phyloP scores from a whole-genome alignment of 2,113 vertebrate species.

The Callaeas wilsoni region DNA sequence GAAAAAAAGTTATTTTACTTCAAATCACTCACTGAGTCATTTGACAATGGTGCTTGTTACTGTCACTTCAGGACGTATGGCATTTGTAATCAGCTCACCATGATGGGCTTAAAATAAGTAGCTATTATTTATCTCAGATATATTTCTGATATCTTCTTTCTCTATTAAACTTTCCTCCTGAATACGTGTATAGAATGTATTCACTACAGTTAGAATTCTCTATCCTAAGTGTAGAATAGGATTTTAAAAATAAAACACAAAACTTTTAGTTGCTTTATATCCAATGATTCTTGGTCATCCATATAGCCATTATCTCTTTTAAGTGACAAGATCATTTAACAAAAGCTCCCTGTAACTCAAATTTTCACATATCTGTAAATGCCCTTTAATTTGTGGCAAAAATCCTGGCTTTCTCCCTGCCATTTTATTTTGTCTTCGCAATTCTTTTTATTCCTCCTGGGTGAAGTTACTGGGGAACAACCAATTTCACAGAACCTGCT shows the following conservation, averaged over 20 bases:
- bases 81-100: neutral
- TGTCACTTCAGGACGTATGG: neutral
- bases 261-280: neutral
- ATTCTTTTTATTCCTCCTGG: neutral
- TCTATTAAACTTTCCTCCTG: neutral
- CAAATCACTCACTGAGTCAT: neutral
- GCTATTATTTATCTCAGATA: neutral
- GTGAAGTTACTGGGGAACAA: neutral
- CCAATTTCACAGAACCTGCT: neutral
- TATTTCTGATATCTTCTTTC: neutral
- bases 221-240: neutral
- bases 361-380: neutral
- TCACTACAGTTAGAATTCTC: neutral
- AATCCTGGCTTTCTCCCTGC: neutral
- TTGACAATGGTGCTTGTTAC: neutral
- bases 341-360: neutral
- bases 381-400: neutral
- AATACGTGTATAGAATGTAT: neutral
- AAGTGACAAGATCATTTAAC: neutral
- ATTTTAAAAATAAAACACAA: fast-evolving
- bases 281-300: neutral
- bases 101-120: neutral
- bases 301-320: neutral
- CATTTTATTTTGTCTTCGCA: neutral
- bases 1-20: neutral